Percentiles rank a stretch among this genome's conserved stretches.
Evolutionary conservation across 1,140 invertebrate species (phyloP).

Genomic region (Drosophila pruinosa): DNA sequence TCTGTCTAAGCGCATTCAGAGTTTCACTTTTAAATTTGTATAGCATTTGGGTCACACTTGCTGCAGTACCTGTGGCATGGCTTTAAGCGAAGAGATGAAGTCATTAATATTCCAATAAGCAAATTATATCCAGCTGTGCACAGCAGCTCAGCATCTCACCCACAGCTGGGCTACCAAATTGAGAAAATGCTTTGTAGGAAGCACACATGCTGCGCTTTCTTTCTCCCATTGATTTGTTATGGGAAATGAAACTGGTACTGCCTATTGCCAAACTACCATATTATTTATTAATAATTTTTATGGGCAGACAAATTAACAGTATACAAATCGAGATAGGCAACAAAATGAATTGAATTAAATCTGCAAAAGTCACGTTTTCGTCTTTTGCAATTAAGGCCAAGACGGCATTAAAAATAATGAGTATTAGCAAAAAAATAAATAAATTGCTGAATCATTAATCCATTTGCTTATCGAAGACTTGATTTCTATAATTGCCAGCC

Average conservation of each 20-base stretch:
- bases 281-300: slow-evolving; percentile 9
- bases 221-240: slow-evolving; percentile 8
- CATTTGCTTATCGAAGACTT: slow-evolving; percentile 39
- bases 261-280: slow-evolving; percentile 1
- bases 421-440: slow-evolving; percentile 43
- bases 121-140: slow-evolving; percentile 47
- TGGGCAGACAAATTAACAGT: slow-evolving; percentile 12
- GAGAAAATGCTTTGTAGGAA: not conserved
- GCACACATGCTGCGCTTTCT: slow-evolving; percentile 17
- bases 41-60: slow-evolving; percentile 53
- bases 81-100: slow-evolving; percentile 41
- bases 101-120: slow-evolving; percentile 31
- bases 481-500: slow-evolving; percentile 29
- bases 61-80: not conserved
- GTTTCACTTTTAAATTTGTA: slow-evolving; percentile 67
- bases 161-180: not conserved
- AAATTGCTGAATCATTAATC: slow-evolving; percentile 60
- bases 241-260: slow-evolving; percentile 3
- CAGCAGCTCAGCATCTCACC: not conserved
- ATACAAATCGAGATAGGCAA: slow-evolving; percentile 32
- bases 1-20: slow-evolving; percentile 15
- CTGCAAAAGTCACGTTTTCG: slow-evolving; percentile 56
- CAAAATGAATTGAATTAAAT: slow-evolving; percentile 59
- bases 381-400: slow-evolving; percentile 41
- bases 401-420: slow-evolving; percentile 24